Conservation (phyloP, 2,113 vertebrate genomes). For the Ptychochromis oligacanthus region DNA sequence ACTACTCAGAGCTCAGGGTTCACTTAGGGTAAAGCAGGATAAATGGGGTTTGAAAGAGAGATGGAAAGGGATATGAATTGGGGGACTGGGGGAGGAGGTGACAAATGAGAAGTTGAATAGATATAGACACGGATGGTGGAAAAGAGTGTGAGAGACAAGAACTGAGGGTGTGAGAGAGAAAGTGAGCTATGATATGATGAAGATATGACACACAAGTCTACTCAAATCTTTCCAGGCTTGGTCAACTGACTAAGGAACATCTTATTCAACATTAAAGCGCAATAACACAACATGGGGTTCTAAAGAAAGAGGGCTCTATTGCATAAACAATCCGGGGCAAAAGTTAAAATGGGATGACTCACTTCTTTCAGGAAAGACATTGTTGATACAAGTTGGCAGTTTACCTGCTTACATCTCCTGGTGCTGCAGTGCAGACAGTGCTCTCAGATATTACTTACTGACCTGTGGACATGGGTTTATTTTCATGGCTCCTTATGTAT, state of each 20-base stretch:
- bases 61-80: constrained; percentile 29
- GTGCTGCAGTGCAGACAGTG: constrained; percentile 21
- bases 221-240: constrained; percentile 42
- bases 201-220: constrained; percentile 35
- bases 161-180: constrained; percentile 8
- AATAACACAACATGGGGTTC: constrained; percentile 27
- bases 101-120: constrained; percentile 34
- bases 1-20: constrained; percentile 21
- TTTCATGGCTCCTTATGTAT: constrained; percentile 48
- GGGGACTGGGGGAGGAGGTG: constrained; percentile 15
- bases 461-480: constrained; percentile 56
- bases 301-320: constrained; percentile 20
- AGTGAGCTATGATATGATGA: constrained; percentile 32
- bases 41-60: constrained; percentile 30
- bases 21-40: constrained; percentile 42
- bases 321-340: constrained; percentile 37
- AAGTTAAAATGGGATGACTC: constrained; percentile 60
- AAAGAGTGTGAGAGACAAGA: constrained; percentile 13
- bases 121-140: constrained; percentile 5
- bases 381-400: constrained; percentile 65
- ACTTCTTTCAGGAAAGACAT: constrained; percentile 58
- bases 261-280: constrained; percentile 47
- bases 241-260: constrained; percentile 50
- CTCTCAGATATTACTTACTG: constrained; percentile 38
- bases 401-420: constrained; percentile 61